Conservation (phyloP, 2,797 vertebrate genomes). For the Gouania willdenowi region DNA sequence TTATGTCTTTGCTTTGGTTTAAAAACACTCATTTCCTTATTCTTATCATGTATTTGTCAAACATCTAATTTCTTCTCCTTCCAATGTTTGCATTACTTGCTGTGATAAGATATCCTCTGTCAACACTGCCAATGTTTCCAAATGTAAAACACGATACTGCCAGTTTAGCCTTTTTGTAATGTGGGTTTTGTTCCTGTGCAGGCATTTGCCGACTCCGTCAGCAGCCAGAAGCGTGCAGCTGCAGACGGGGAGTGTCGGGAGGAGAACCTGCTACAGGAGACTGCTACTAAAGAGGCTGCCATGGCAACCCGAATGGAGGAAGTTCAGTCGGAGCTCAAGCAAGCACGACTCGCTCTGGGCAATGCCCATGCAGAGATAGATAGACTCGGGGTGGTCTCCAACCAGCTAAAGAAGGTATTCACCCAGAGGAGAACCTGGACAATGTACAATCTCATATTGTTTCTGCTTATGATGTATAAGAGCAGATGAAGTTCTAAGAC, state of each 20-base stretch:
- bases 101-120: not conserved
- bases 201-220: constrained; percentile 82
- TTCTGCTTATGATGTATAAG: not conserved
- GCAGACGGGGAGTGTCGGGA: constrained; percentile 84
- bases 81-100: not conserved
- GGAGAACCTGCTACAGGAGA: constrained; percentile 80
- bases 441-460: not conserved
- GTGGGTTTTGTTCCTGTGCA: constrained; percentile 42
- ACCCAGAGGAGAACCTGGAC: too few species aligned
- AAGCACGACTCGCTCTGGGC: constrained; percentile 69
- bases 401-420: constrained; percentile 82
- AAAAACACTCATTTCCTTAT: not conserved
- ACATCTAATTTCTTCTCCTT: not conserved
- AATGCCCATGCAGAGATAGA: constrained; percentile 79
- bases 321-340: constrained; percentile 78
- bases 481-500: not conserved
- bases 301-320: constrained; percentile 79
- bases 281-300: constrained; percentile 82
- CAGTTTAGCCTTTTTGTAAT: not conserved
- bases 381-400: constrained; percentile 59
- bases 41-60: constrained; percentile 5
- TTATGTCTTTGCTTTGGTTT: too few species aligned
- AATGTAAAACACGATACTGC: not conserved
- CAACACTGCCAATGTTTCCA: not conserved
- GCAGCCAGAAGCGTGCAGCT: constrained; percentile 80